These are phyloP conservation scores for Drosophila maculinotata DNA, from an alignment of 2,888 invertebrate genomes.

Conservation along the genomic window DNA sequence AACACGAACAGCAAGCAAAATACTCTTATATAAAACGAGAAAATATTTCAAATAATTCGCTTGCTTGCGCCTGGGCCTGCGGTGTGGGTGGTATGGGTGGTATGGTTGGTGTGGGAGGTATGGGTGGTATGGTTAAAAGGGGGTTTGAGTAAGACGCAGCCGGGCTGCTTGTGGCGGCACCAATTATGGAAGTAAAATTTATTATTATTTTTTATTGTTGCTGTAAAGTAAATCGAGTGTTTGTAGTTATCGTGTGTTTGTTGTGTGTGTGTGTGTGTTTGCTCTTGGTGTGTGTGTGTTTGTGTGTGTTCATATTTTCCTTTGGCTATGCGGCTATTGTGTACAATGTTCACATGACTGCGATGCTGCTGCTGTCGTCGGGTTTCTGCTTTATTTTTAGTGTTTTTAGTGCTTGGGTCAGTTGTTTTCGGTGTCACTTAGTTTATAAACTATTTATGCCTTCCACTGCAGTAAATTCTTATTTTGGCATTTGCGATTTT, in stretches of 20 bases:
- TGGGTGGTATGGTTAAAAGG: constrained; percentile 14
- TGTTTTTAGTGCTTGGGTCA: constrained; percentile 75
- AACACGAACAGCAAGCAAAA: constrained; percentile 41
- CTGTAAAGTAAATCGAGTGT: constrained; percentile 70
- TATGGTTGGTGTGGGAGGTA: constrained; percentile 8
- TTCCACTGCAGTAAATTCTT: constrained; percentile 76
- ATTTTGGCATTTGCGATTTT: constrained; percentile 68
- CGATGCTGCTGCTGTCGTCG: constrained; percentile 53
- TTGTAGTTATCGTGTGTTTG: constrained; percentile 46
- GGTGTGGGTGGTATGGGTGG: constrained; percentile 11
- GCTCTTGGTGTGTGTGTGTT: constrained; percentile 22
- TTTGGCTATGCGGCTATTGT: constrained; percentile 50
- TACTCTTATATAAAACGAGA: constrained; percentile 52
- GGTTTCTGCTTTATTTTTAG: constrained; percentile 57
- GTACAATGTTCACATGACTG: constrained; percentile 56
- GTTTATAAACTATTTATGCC: constrained; percentile 77
- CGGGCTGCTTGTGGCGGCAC: constrained; percentile 73
- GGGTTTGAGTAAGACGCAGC: constrained; percentile 52
- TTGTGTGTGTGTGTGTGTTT: constrained; percentile 10
- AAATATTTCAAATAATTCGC: constrained; percentile 71
- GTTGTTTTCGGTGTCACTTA: constrained; percentile 76
- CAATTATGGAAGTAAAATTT: constrained; percentile 74
- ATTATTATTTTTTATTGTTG: constrained; percentile 74
- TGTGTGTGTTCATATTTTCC: constrained; percentile 39
- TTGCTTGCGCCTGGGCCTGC: constrained; percentile 41